Conservation (phyloP, 1,140 invertebrate genomes). For the Bombyx mandarina region DNA sequence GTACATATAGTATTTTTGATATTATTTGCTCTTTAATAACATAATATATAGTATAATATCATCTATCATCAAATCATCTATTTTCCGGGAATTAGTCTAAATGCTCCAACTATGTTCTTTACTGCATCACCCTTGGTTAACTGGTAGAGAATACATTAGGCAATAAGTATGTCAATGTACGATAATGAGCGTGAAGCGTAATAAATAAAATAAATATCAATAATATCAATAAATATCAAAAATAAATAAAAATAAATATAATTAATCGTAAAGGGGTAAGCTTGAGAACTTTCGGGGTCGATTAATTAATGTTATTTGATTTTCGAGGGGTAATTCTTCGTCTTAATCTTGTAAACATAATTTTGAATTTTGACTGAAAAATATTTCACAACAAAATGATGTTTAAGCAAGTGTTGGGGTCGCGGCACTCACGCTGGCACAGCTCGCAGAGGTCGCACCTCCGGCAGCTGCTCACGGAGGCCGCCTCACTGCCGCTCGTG, state of each 20-base stretch:
- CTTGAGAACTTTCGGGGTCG: not conserved
- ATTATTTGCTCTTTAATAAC: no score
- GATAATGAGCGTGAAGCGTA: no score
- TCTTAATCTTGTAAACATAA: not conserved
- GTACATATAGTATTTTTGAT: no score
- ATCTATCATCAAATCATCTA: no score
- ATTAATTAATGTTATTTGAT: not conserved
- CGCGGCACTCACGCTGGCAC: conserved; percentile 8
- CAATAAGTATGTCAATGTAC: not conserved
- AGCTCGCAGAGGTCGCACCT: conserved; percentile 22
- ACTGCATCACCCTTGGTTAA: not conserved
- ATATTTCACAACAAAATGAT: not conserved
- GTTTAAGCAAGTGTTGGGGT: conserved; percentile 2
- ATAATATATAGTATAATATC: no score
- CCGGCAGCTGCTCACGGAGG: conserved; percentile 19
- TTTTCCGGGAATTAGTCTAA: no score
- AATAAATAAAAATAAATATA: no score
- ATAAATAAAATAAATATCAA: no score
- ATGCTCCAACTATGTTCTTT: not conserved
- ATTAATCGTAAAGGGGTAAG: no score
- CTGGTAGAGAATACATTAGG: not conserved
- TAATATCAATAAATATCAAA: no score
- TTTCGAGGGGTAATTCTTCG: not conserved
- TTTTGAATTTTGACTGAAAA: no score
- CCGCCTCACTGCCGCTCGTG: conserved; percentile 32